Evolutionary conservation across 2,113 vertebrate species (phyloP), one percentile per base, ranked within the genome.

Genomic region (Mastomys coucha): DNA sequence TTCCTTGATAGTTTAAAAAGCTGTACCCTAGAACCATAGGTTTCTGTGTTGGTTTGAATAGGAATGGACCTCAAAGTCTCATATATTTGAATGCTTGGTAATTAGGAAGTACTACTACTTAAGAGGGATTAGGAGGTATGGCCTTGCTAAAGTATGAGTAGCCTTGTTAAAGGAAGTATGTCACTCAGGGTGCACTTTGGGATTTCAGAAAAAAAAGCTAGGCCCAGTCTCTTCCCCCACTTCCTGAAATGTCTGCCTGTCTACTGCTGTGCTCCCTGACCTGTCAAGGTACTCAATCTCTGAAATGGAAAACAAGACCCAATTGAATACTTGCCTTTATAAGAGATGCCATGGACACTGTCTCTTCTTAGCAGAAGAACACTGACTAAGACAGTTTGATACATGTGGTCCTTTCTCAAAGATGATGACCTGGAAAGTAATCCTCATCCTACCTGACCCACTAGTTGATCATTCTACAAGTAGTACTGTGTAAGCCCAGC

Each of bases 391-490:
- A 81, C 51, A 20, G 3, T 81, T 82, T 82, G 8, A 12, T 56
- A 77, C 1, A 80, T 3, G 4, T 36, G 36, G 9, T 65, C 0
- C 2, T 89, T 88, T 69, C 24, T 51, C 4, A 84, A 26, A 69
- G n/a, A 95, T 72, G 91, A 5, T 88, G 1, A 51, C 72, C 3
- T 70, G 86, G 7, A 13, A 65, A n/a, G 33, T 69, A 93, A 75
- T 75, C 26, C 2, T 95, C 42, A 72, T 1, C 11, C 33, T 91
- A 9, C 14, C 0, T 70, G 24, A 28, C 12, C 84, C 45, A 86
- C 13, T n/a, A 56, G 65, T 89, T 88, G 65, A 69, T 95, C 33
- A 96, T 67, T 93, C 17, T 73, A 2, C 42, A 88, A 95, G 89
- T 73, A 69, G 53, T 60, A 81, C 13, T 84, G 16, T 80, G 39